Base-by-base conservation (phyloP, 1,140 invertebrate species). In the Papilio machaon region DNA sequence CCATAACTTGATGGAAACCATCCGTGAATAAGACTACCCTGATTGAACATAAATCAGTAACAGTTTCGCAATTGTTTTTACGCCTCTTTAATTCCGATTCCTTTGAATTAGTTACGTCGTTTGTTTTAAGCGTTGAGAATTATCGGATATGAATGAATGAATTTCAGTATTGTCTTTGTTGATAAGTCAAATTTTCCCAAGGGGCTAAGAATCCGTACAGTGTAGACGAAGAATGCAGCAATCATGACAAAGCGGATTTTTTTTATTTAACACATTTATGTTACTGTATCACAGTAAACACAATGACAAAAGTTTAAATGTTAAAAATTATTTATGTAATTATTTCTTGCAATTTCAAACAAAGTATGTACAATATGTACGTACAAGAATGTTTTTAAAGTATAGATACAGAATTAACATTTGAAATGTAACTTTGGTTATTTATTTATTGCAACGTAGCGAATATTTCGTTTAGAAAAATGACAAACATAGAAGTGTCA, bases 401-500 rank as follows among this genome's bases (percentile, higher is more conserved):
- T 38, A 38, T 38, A 6, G 6, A 6, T 38, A 38, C 38, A 38
- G 38, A 38, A 38, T 38, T 38, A 38, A 38, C 2, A 38, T 38
- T 38, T 38, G 6, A 38, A 3, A 38, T 38, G 46, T 9, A n/a
- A 43, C 73, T n/a, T 46, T 47, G 2, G 47, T 46, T n/a, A n/a
- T n/a, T 75, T 49, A 47, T 47, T 67, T 67, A 15, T 67, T 67
- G 64, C 64, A 67, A 35, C 58, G 19, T 67, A 79, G 46, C 43
- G 77, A 64, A 67, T 43, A 19, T 23, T 19, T 64, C 76, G 58
- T 46, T 67, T 19, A 84, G 80, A 90, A 86, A 90, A 70, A 88
- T 90, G 87, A 90, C 83, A 91, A 88, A 91, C 88, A 83, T 88
- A 83, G 73, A 88, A 91, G 92, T 93, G 92, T 94, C 89, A 93